Evolutionary conservation across 2,113 vertebrate genomes (phyloP).

Genomic region (Oryzias woworae): DNA sequence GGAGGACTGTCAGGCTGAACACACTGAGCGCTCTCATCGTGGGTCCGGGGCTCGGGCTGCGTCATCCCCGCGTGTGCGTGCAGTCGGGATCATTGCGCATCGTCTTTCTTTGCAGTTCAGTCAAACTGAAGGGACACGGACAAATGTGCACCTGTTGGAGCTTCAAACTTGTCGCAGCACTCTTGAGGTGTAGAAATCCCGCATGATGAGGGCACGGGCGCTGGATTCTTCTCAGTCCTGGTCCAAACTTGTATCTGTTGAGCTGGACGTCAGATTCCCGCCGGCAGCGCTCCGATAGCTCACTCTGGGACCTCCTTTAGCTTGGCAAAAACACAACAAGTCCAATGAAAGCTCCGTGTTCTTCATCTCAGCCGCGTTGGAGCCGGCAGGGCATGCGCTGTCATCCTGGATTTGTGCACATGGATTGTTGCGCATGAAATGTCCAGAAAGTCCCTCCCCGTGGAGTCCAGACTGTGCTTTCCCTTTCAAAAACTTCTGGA

Average conservation of each 20-base stretch:
- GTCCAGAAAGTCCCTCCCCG: conserved; percentile 59
- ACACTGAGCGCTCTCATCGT: conserved; percentile 65
- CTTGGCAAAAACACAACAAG: too few species aligned
- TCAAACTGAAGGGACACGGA: not conserved
- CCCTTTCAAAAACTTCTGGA: not conserved
- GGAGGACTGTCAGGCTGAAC: conserved; percentile 66
- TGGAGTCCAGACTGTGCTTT: conserved; percentile 21
- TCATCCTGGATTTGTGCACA: conserved; percentile 31
- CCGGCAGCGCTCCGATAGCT: too few species aligned
- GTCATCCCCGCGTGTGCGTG: conserved; percentile 50
- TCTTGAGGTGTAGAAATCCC: too few species aligned
- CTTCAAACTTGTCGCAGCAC: not conserved
- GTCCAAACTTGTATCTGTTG: too few species aligned
- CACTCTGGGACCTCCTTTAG: too few species aligned
- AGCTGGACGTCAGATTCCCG: too few species aligned
- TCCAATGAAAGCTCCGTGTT: not conserved
- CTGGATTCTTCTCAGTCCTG: too few species aligned
- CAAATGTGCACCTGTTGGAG: conserved; percentile 43
- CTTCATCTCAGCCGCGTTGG: not conserved
- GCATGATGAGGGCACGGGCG: too few species aligned
- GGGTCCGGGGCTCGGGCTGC: conserved; percentile 34
- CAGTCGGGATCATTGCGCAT: conserved; percentile 47
- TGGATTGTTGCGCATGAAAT: conserved; percentile 52
- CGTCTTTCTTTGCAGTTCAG: conserved; percentile 3
- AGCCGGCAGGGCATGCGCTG: conserved; percentile 26